Base-by-base conservation (phyloP, 2,888 invertebrate genomes). In the Tanytarsus gracilentus region DNA sequence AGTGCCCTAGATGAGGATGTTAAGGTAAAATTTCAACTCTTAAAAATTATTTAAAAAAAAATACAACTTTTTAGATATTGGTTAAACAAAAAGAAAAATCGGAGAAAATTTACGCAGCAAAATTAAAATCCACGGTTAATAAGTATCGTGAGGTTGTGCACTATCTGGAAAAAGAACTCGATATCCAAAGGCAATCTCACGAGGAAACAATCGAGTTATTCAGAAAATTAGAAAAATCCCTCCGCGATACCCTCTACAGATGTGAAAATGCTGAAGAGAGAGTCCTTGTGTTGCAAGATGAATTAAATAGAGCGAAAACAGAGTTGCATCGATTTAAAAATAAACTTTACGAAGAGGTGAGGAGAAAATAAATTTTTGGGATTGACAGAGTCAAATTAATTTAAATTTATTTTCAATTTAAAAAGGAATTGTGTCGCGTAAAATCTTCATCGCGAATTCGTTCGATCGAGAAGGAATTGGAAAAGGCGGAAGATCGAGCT, bases 131-230 rank as follows among this genome's bases (percentile, higher is more conserved):
- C 5, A 14, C 55, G 16, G 27, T 27, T 18, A 4, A 40, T 7
- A 56, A 56, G 4, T 56, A 39, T 39, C 36, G 25, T 9, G 40
- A 56, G 11, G 39, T 40, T 9, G 29, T 56, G 3, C 21, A 11
- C 14, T 56, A 40, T 56, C 9, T 56, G 8, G 39, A 56, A 23
- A 25, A 29, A 6, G 53, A 30, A 23, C 25, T 51, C 9, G 53
- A 53, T 29, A 18, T 18, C 4, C 50, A 50, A n/a, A 6, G 50
- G n/a, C 25, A 14, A 26, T 8, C 50, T 27, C 16, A 50, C 21
- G 26, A 50, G 6, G 18, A n/a, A 26, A 29, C 50, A 16, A 23
- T 27, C n/a, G 53, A 53, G n/a, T 21, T 53, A 4, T 33, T 53
- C 7, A 33, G 53, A 23, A 53, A 33, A 11, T 25, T 53, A 4